phyloP scores from a whole-genome alignment of 2,888 invertebrate genomes.

The Plagodis dolabraria region DNA sequence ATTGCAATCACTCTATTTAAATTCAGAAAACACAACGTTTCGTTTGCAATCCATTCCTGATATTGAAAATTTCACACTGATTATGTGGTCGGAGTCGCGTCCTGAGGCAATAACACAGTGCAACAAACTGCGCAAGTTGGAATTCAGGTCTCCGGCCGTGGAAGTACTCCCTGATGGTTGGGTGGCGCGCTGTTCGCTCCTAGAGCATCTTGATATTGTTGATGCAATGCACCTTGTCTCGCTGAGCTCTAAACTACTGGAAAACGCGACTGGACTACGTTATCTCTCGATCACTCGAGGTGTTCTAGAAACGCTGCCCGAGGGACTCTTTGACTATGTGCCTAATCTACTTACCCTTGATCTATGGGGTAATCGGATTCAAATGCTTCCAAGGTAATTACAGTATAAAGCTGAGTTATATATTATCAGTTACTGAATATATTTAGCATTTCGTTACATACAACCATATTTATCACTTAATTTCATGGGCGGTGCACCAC shows the following conservation, averaged over 20 bases:
- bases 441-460: too few relatives aligned
- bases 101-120: conserved; percentile 10
- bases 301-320: conserved; percentile 37
- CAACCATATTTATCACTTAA: too few relatives aligned
- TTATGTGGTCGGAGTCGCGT: background rate
- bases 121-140: conserved; percentile 31
- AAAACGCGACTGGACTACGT: conserved; percentile 4
- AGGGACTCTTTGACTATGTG: conserved; percentile 39
- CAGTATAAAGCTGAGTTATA: too few relatives aligned
- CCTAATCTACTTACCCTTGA: conserved; percentile 33
- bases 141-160: conserved; percentile 36
- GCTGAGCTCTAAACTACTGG: background rate
- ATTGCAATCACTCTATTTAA: conserved; percentile 11
- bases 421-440: too few relatives aligned
- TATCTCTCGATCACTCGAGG: conserved; percentile 16
- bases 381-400: conserved; percentile 43
- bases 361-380: conserved; percentile 42
- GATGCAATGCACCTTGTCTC: background rate
- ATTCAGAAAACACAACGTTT: conserved; percentile 13
- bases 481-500: too few relatives aligned
- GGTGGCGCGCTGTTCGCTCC: conserved; percentile 20
- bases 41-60: conserved; percentile 5
- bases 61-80: conserved; percentile 21
- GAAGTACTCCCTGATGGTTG: conserved; percentile 20
- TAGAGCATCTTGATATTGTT: background rate